Evolutionary conservation across 2,888 invertebrate genomes (phyloP), one percentile per base, ranked within the genome.

Genomic region (Cerceris ruficornis): DNA sequence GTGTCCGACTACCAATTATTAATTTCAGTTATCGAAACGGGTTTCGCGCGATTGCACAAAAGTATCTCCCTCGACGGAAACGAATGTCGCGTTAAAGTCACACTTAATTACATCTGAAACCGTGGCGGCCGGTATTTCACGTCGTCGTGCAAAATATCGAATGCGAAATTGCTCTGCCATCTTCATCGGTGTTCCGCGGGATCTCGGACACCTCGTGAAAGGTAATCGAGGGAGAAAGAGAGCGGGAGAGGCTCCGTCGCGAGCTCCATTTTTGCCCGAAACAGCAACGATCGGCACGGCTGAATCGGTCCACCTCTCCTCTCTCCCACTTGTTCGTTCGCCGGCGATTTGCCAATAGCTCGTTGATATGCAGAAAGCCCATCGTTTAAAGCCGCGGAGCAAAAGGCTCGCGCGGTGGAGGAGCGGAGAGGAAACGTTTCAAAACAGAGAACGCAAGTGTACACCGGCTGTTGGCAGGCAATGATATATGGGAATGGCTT

Each of bases 291-390:
- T 65, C 75, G 78, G 46, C 54, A 55, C 60, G 64, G 17, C 65
- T 69, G 62, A 14, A 69, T 72, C 81, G 69, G 77, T 66, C 80
- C 64, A 62, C 58, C 81, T 49, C 70, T 62, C 55, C 61, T 28
- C 61, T 66, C 55, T 66, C 39, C 58, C 55, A 7, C 65, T 66
- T 57, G 8, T 14, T 54, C 71, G 17, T 54, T 14, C 60, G 58
- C 11, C 64, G 64, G 58, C 60, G 86, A 86, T 85, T 86, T 86
- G 86, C 85, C 84, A 85, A 85, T 75, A 86, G 79, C 80, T 85
- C 81, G 75, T 85, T 85, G 85, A 86, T 85, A 85, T 86, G 86
- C 84, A 82, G 86, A 85, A 84, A 85, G 74, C 79, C 82, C 82
- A 82, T 82, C 79, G 83, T 83, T 65, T 70, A 59, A 61, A 28